Conservation (phyloP, 2,888 invertebrate genomes). For the Melanargia galathea region DNA sequence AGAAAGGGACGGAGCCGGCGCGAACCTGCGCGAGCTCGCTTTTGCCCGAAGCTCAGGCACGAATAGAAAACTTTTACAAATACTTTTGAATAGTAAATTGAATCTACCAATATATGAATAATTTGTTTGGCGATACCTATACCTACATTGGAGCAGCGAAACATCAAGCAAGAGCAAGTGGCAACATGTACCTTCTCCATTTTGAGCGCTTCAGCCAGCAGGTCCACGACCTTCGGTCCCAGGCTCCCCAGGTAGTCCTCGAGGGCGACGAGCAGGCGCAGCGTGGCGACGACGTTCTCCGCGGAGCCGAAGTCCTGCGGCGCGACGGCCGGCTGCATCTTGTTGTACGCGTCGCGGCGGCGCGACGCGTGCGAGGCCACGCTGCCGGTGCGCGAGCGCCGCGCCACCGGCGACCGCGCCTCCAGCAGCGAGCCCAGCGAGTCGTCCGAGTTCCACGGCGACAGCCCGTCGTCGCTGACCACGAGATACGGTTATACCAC, state of each 20-base stretch:
- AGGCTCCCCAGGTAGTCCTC: constrained; percentile 93
- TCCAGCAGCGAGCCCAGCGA: constrained; percentile 59
- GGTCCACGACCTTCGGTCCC: constrained; percentile 89
- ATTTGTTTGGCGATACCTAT: no score
- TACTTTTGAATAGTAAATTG: no score
- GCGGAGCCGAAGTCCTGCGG: constrained; percentile 64
- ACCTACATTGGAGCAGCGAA: no score
- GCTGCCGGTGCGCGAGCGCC: constrained; percentile 42
- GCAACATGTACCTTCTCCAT: constrained; percentile 84
- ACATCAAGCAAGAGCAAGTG: no score
- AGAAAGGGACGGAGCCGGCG: no score
- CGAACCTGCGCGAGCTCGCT: no score
- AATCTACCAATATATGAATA: no score
- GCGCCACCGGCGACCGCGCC: constrained; percentile 42
- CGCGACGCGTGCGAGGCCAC: constrained; percentile 47
- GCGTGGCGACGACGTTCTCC: constrained; percentile 85
- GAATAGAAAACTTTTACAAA: no score
- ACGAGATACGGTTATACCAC: neutral
- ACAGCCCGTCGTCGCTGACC: constrained; percentile 62
- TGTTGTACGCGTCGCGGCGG: constrained; percentile 41
- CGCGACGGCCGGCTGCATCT: constrained; percentile 13
- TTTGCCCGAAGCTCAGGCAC: no score
- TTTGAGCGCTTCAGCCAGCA: constrained; percentile 89
- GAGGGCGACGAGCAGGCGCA: constrained; percentile 89
- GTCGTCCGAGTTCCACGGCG: constrained; percentile 71